Conservation (phyloP, 2,797 vertebrate genomes). For the Coracias cyanogaster region DNA sequence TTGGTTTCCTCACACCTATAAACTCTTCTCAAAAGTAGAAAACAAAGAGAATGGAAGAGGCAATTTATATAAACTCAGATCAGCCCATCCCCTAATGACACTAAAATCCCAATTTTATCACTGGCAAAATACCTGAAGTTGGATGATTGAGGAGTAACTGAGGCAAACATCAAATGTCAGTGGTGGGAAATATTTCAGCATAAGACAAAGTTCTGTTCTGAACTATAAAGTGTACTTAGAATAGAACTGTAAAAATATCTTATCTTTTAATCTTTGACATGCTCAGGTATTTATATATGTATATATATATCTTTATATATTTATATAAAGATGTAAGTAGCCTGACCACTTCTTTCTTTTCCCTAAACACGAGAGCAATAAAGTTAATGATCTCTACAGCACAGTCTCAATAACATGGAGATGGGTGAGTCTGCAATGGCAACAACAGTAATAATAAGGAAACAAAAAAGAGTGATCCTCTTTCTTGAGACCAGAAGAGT, state of each 20-base stretch:
- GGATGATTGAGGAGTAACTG: not conserved
- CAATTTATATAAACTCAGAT: not conserved
- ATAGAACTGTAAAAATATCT: conserved; percentile 39
- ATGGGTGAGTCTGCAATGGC: conserved; percentile 47
- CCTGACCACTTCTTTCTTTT: not conserved
- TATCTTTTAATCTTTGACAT: conserved; percentile 51
- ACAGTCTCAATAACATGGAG: conserved; percentile 20
- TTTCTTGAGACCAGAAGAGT: not conserved
- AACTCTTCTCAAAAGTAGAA: not conserved
- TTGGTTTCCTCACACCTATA: not conserved
- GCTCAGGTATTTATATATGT: conserved; percentile 41
- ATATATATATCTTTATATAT: too few species aligned
- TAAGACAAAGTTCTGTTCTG: conserved; percentile 61
- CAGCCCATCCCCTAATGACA: not conserved
- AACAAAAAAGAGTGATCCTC: not conserved
- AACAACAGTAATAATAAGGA: conserved; percentile 32
- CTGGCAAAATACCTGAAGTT: not conserved
- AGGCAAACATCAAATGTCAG: conserved; percentile 24
- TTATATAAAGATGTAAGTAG: conserved; percentile 52
- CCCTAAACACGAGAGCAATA: conserved; percentile 54
- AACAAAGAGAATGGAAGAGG: not conserved
- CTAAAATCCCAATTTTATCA: not conserved
- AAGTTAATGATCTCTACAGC: conserved; percentile 71
- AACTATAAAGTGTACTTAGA: conserved; percentile 48
- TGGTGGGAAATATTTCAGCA: conserved; percentile 56